A percentile compares a stretch with the other conserved stretches of the same genome.
phyloP scores from a whole-genome alignment of 2,797 vertebrate genomes.

The Rhinichthys osculus region DNA sequence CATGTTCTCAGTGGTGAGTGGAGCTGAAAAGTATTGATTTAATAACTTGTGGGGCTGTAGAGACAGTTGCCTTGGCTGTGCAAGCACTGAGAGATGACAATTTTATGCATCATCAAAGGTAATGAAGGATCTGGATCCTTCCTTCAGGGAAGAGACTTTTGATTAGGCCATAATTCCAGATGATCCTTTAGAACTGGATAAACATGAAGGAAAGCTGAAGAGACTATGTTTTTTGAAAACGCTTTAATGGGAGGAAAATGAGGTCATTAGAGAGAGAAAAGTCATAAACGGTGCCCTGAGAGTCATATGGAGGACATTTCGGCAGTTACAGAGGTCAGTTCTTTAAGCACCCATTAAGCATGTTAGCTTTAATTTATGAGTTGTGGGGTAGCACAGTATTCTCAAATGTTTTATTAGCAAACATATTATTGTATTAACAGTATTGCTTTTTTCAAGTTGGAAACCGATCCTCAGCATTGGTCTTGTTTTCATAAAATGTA shows the following conservation, averaged over 20 bases:
- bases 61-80: slow-evolving; percentile 44
- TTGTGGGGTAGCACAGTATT: slow-evolving; percentile 18
- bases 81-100: slow-evolving; percentile 26
- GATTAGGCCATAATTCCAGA: slow-evolving; percentile 52
- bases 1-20: background rate
- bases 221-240: slow-evolving; percentile 27
- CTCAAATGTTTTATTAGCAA: slow-evolving; percentile 24
- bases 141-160: slow-evolving; percentile 47
- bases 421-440: slow-evolving; percentile 4
- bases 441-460: slow-evolving; percentile 1
- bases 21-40: slow-evolving; percentile 60
- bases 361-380: slow-evolving; percentile 7
- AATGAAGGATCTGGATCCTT: slow-evolving; percentile 50
- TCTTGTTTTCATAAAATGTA: slow-evolving; percentile 14
- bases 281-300: slow-evolving; percentile 43
- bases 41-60: slow-evolving; percentile 51
- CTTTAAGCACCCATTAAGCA: slow-evolving; percentile 30
- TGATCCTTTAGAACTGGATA: slow-evolving; percentile 53
- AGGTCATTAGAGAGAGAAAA: slow-evolving; percentile 48
- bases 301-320: slow-evolving; percentile 45
- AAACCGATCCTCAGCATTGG: slow-evolving; percentile 8
- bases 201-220: slow-evolving; percentile 37
- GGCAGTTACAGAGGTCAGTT: slow-evolving; percentile 43
- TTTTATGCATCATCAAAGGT: slow-evolving; percentile 54
- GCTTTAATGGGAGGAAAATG: slow-evolving; percentile 55